Base-by-base conservation (phyloP, 2,888 invertebrate species). In the Gymnoscelis rufifasciata region DNA sequence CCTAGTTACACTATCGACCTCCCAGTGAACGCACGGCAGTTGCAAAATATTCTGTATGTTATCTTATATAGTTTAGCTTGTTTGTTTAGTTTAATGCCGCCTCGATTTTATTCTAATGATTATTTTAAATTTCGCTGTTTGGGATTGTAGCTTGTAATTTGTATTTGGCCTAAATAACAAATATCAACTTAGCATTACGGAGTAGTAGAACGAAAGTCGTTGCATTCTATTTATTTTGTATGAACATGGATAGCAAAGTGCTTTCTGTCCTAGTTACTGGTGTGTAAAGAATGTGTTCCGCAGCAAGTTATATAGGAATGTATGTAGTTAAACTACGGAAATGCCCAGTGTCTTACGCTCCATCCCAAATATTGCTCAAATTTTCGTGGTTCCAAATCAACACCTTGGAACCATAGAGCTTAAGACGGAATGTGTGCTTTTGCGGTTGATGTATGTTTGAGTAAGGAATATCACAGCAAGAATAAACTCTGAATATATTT, bases 21-120 rank as follows among this genome's bases (percentile, higher is more conserved):
- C 64, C 70, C 76, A 71, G 74, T 75, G 71, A 66, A 56, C 6
- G 47, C 54, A 45, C 41, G 42, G 57, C 61, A 62, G 59, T 78
- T 83, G 81, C 82, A 82, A 83, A 83, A 83, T 83, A 82, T 83
- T 83, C 78, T 81, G 69, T 76, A 78, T 54, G 82, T 82, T 82
- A 48, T 56, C 12, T 53, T 35, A 29, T 44, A 50, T 49, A 54
- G 43, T 45, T 47, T 24, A 45, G 42, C 13, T 48, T 36, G 51
- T 58, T 58, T 56, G 54, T 54, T 52, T 58, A 58, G 52, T 56
- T 50, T 54, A 56, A 58, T 54, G 52, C 58, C 58, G 58, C 58
- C 58, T 59, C 50, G 35, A 48, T 44, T 52, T 53, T 40, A 50
- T 45, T 46, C 28, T 41, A 47, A 45, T 44, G 33, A 23, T 50